Conservation (phyloP, 2,113 vertebrate species). For the Cynoglossus semilaevis region DNA sequence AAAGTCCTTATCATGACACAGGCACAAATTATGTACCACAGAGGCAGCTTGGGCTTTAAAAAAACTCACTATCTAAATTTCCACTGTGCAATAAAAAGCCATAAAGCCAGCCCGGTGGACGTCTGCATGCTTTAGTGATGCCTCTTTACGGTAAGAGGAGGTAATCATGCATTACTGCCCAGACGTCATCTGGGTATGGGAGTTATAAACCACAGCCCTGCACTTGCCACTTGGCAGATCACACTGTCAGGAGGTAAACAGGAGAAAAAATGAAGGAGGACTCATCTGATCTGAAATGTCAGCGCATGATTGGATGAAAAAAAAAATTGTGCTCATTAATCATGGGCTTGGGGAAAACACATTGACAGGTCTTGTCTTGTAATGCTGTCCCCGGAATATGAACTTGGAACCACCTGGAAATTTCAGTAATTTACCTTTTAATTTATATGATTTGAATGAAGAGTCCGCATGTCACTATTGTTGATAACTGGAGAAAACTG, state of each 20-base stretch:
- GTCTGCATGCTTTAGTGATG: constrained; percentile 31
- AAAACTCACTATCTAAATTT: constrained; percentile 40
- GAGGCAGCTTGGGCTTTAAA: constrained; percentile 34
- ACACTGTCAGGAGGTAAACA: constrained; percentile 71
- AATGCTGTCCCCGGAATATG: constrained; percentile 59
- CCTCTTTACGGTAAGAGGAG: constrained; percentile 41
- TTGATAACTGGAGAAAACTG: constrained; percentile 52
- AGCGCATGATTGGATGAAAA: constrained; percentile 72
- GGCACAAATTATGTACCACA: constrained; percentile 7
- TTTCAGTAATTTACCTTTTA: constrained; percentile 65
- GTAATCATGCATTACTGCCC: constrained; percentile 60
- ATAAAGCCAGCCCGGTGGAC: constrained; percentile 48
- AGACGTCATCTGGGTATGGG: constrained; percentile 46
- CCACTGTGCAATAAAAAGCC: constrained; percentile 34
- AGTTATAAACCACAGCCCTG: constrained; percentile 48
- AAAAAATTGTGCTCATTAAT: constrained; percentile 78
- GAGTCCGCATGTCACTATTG: constrained; percentile 45
- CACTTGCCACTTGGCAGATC: constrained; percentile 53
- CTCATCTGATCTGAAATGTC: constrained; percentile 74
- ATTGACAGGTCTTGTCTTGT: constrained; percentile 62
- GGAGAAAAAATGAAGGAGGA: constrained; percentile 57
- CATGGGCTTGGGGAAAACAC: constrained; percentile 55
- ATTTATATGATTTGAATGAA: constrained; percentile 58
- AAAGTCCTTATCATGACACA: constrained; percentile 54
- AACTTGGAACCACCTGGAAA: constrained; percentile 64